A percentile compares a stretch with the other conserved stretches of the same genome.
These are phyloP conservation scores for Lithophane leautieri DNA, from an alignment of 2,888 invertebrate species.

Conservation along the genomic window DNA sequence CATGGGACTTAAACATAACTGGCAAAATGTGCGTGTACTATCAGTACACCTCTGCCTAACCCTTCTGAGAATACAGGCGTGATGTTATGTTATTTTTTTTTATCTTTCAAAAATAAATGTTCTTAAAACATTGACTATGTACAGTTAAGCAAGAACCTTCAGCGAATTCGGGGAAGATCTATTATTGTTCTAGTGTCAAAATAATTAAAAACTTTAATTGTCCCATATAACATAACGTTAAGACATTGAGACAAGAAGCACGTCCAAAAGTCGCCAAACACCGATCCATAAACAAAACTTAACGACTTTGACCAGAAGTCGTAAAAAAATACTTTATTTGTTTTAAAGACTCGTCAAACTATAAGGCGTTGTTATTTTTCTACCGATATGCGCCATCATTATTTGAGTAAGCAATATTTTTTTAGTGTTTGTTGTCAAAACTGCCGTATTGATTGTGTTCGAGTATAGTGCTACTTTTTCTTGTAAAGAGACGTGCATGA, in stretches of 20 bases:
- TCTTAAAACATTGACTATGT: not conserved
- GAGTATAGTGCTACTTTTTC: constrained; percentile 42
- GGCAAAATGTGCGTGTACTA: no score
- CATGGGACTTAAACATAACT: no score
- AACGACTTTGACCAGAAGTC: constrained; percentile 51
- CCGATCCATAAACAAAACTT: constrained; percentile 27
- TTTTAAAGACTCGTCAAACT: constrained; percentile 28
- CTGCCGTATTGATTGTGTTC: constrained; percentile 24
- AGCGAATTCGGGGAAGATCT: not conserved
- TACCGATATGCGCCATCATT: constrained; percentile 20
- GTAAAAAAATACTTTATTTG: constrained; percentile 45
- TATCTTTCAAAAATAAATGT: not conserved
- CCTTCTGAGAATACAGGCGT: no score
- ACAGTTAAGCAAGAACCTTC: not conserved
- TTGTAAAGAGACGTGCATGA: constrained; percentile 15
- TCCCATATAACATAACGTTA: not conserved
- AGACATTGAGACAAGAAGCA: constrained; percentile 15
- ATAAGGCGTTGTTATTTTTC: constrained; percentile 15
- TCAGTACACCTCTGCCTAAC: no score
- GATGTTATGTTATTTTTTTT: not conserved
- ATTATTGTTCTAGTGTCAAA: not conserved
- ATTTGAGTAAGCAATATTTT: constrained; percentile 27
- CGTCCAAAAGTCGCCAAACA: constrained; percentile 39
- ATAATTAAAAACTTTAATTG: constrained; percentile 9
- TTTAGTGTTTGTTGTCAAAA: constrained; percentile 13